These are phyloP conservation scores for Dunckerocampus dactyliophorus DNA, from an alignment of 2,113 vertebrate species.

Conservation along the genomic window DNA sequence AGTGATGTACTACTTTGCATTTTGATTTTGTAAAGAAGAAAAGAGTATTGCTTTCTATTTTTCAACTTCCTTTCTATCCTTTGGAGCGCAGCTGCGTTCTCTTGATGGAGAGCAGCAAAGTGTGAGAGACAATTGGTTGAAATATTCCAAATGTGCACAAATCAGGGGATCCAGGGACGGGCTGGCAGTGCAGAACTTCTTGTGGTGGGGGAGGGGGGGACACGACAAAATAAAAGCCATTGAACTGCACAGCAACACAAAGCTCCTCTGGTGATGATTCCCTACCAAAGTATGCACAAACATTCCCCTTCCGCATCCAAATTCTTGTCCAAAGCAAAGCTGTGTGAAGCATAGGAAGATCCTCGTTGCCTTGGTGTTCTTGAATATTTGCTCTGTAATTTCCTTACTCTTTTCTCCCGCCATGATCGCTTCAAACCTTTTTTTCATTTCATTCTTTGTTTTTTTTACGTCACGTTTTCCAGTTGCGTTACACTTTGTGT, in stretches of 20 bases:
- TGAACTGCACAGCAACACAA: constrained; percentile 57
- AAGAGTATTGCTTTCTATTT: constrained; percentile 32
- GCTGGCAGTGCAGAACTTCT: constrained; percentile 67
- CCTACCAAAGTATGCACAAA: constrained; percentile 59
- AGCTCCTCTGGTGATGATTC: constrained; percentile 55
- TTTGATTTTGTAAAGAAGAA: constrained; percentile 65
- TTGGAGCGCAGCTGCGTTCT: constrained; percentile 28
- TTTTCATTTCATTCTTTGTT: constrained; percentile 93
- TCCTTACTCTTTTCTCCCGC: constrained; percentile 79
- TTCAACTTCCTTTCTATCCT: constrained; percentile 16
- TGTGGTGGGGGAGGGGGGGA: constrained; percentile 55
- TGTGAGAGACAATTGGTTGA: not conserved
- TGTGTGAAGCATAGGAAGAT: constrained; percentile 98
- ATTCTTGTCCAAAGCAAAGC: constrained; percentile 84
- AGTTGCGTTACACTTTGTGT: constrained; percentile 98
- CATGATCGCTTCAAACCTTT: constrained; percentile 86
- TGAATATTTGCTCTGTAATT: constrained; percentile 98
- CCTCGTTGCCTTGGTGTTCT: constrained; percentile 99
- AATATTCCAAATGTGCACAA: not conserved
- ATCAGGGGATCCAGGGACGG: not conserved
- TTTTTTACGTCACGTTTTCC: constrained; percentile 94
- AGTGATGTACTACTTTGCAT: constrained; percentile 67
- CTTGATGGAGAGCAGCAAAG: not conserved
- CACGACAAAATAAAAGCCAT: constrained; percentile 68
- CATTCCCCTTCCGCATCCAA: constrained; percentile 30